Evolutionary conservation across 2,113 vertebrate genomes (phyloP).

Genomic region (Myotis yumanensis): DNA sequence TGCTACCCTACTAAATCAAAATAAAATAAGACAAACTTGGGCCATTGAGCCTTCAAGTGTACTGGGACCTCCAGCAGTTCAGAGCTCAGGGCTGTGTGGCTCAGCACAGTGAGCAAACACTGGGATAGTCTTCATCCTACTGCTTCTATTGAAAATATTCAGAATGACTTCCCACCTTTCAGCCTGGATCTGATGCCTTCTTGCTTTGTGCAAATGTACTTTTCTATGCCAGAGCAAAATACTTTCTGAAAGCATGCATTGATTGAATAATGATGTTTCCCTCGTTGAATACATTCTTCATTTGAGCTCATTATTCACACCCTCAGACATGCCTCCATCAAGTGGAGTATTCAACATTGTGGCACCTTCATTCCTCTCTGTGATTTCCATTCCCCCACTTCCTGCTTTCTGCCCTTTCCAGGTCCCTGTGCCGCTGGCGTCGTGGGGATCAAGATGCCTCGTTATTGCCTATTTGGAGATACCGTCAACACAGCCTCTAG

Average conservation of each 20-base stretch:
- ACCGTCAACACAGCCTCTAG: constrained; percentile 96
- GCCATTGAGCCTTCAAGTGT: neutral
- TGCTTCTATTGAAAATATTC: neutral
- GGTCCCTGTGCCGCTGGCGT: constrained; percentile 96
- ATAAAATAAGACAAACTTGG: neutral
- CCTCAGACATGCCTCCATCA: neutral
- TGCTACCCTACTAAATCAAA: neutral
- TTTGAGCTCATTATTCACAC: neutral
- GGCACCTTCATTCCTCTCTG: neutral
- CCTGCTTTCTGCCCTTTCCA: constrained; percentile 68
- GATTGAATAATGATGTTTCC: neutral
- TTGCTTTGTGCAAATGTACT: neutral
- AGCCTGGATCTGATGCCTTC: neutral
- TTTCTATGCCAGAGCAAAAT: neutral
- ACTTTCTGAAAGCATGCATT: neutral
- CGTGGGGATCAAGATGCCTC: constrained; percentile 98
- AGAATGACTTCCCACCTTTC: neutral
- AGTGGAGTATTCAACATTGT: neutral
- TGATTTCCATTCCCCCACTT: neutral
- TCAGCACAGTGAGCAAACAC: neutral
- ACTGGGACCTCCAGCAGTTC: neutral
- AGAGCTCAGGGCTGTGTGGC: neutral
- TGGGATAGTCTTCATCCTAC: neutral
- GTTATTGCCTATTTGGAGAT: constrained; percentile 96
- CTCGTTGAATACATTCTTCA: neutral